A percentile compares a stretch with the other conserved stretches of the same genome.
phyloP scores from a whole-genome alignment of 2,797 vertebrate species.

The Aldrovandia affinis region DNA sequence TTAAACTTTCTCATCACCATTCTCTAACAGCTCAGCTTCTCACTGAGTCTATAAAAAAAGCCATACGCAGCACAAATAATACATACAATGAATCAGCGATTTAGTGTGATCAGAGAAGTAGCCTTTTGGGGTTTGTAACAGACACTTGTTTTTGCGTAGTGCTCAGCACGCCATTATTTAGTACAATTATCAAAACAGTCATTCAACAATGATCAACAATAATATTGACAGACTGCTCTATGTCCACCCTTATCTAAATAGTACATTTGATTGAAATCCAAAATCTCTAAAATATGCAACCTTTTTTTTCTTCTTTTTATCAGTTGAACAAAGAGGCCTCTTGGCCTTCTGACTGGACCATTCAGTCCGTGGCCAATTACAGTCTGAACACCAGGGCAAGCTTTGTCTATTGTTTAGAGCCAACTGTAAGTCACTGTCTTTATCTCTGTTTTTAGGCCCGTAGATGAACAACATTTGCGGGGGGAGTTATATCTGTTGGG shows the following conservation, averaged over 20 bases:
- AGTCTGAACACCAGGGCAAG: constrained; percentile 35
- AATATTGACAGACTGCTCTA: neutral
- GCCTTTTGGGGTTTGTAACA: neutral
- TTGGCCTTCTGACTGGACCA: constrained; percentile 36
- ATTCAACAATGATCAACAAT: neutral
- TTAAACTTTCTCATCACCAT: neutral
- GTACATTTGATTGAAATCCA: neutral
- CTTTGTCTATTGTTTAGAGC: constrained; percentile 43
- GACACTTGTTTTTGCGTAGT: neutral
- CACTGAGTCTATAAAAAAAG: no score
- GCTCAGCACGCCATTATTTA: neutral
- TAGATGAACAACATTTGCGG: constrained; percentile 32
- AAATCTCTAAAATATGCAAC: neutral
- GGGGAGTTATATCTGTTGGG: constrained; percentile 30
- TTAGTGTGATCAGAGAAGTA: neutral
- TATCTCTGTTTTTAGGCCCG: constrained; percentile 10
- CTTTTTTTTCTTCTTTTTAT: constrained; percentile 27
- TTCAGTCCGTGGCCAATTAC: constrained; percentile 45
- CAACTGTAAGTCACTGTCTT: constrained; percentile 8
- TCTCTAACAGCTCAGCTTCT: neutral
- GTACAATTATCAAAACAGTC: neutral
- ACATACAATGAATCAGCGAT: neutral
- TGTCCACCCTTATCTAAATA: neutral
- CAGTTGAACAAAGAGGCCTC: constrained; percentile 14
- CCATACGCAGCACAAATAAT: neutral